A percentile compares a stretch with the other conserved stretches of the same genome.
Conservation (phyloP, 2,888 invertebrate genomes). For the Oligia latruncula region DNA sequence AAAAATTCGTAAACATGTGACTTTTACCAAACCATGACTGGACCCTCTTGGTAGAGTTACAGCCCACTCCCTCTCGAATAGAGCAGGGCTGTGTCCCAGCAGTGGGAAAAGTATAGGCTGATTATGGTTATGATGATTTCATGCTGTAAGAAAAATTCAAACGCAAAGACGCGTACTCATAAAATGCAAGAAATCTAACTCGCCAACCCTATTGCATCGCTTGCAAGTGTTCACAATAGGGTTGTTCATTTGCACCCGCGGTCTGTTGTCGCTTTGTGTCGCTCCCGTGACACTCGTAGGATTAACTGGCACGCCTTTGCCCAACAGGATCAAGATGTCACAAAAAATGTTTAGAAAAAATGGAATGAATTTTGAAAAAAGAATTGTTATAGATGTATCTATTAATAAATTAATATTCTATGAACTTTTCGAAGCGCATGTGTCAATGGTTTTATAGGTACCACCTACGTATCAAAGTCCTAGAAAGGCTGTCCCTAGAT, state of each 20-base stretch:
- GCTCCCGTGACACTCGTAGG: constrained; percentile 75
- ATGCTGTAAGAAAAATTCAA: background rate
- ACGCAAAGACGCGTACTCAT: background rate
- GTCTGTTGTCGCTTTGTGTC: constrained; percentile 60
- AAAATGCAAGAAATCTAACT: background rate
- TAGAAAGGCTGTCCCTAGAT: background rate
- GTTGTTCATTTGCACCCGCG: constrained; percentile 76
- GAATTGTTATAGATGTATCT: background rate
- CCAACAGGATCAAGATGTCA: constrained; percentile 54
- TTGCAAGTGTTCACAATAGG: constrained; percentile 70
- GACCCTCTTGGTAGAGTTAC: background rate
- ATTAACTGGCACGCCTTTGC: constrained; percentile 82
- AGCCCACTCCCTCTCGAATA: background rate
- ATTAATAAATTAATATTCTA: background rate
- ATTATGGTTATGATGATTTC: background rate
- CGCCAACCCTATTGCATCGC: constrained; percentile 57
- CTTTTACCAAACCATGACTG: background rate
- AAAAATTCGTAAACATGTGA: background rate
- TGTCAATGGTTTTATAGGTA: background rate
- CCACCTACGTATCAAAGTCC: background rate
- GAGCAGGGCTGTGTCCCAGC: background rate
- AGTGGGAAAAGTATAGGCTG: background rate
- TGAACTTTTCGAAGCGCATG: background rate
- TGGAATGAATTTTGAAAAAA: constrained; percentile 4
- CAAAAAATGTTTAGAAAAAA: constrained; percentile 43